These are phyloP conservation scores for Boulengeromyrus knoepffleri DNA, from an alignment of 2,113 vertebrate genomes.

Conservation along the genomic window DNA sequence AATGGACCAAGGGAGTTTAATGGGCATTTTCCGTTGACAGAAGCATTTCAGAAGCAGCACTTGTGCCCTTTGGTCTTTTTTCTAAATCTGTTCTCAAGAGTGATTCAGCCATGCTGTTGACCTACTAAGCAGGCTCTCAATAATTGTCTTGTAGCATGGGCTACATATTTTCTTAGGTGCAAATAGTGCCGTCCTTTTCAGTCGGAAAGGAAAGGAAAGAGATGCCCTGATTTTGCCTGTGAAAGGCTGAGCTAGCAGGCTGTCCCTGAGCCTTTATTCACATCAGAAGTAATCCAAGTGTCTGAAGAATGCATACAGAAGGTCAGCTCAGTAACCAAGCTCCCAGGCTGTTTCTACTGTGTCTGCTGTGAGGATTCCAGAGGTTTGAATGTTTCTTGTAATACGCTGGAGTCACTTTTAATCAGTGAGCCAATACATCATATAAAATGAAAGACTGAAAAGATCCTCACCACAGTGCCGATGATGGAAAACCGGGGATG, in stretches of 20 bases:
- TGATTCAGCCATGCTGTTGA: slow-evolving; percentile 47
- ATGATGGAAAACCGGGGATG: background rate
- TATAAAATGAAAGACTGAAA: background rate
- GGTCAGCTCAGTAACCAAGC: background rate
- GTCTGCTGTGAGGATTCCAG: background rate
- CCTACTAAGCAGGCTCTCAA: slow-evolving; percentile 38
- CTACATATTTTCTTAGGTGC: background rate
- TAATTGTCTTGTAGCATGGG: slow-evolving; percentile 47
- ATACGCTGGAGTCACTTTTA: background rate
- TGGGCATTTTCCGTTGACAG: background rate
- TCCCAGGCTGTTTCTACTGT: background rate
- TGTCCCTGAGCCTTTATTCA: background rate
- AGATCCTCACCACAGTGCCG: background rate
- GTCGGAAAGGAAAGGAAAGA: background rate
- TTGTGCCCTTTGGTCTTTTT: background rate
- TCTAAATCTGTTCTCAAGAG: slow-evolving; percentile 40
- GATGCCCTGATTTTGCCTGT: background rate
- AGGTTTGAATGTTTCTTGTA: background rate
- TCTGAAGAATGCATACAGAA: background rate
- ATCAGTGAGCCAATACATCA: background rate
- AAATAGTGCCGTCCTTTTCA: background rate
- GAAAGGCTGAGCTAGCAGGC: background rate
- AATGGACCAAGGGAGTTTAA: background rate
- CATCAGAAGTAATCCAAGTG: background rate
- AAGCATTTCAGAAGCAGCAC: background rate